These are phyloP conservation scores for Neelides folsomi DNA, from an alignment of 2,888 invertebrate genomes.

Conservation along the genomic window DNA sequence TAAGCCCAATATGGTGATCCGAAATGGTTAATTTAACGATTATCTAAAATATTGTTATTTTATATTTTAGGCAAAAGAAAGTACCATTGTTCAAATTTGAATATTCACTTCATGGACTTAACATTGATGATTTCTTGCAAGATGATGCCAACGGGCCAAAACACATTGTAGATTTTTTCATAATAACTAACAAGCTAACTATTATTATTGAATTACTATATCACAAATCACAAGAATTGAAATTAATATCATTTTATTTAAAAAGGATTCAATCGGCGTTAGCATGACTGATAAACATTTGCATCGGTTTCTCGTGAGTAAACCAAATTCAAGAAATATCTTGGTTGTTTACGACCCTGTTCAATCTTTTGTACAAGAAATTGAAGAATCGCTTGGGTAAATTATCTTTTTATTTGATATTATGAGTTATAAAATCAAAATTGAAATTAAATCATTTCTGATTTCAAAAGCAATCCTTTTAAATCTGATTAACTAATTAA, in stretches of 20 bases:
- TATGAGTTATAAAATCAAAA: not conserved
- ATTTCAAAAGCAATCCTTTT: no score
- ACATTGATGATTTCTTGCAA: slow-evolving; percentile 43
- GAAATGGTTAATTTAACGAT: no score
- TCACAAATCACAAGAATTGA: not conserved
- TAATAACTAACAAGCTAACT: no score
- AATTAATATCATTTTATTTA: no score
- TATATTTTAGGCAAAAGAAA: slow-evolving; percentile 38
- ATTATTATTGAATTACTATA: slow-evolving; percentile 6
- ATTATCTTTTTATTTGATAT: not conserved
- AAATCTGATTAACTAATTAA: no score
- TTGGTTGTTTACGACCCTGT: slow-evolving; percentile 68
- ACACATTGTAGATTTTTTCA: no score
- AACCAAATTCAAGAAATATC: slow-evolving; percentile 58
- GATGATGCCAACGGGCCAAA: slow-evolving; percentile 37
- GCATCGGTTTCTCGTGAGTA: slow-evolving; percentile 57
- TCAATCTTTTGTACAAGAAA: slow-evolving; percentile 67
- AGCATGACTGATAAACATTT: slow-evolving; percentile 18
- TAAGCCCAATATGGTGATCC: no score
- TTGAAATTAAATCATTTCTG: no score
- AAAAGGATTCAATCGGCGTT: slow-evolving; percentile 21
- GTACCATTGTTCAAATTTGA: slow-evolving; percentile 55
- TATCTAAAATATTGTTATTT: slow-evolving; percentile 7
- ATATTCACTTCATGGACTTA: slow-evolving; percentile 48
- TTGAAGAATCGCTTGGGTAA: slow-evolving; percentile 48